phyloP scores from a whole-genome alignment of 1,140 invertebrate genomes.

The Leptoteleia sp. region DNA sequence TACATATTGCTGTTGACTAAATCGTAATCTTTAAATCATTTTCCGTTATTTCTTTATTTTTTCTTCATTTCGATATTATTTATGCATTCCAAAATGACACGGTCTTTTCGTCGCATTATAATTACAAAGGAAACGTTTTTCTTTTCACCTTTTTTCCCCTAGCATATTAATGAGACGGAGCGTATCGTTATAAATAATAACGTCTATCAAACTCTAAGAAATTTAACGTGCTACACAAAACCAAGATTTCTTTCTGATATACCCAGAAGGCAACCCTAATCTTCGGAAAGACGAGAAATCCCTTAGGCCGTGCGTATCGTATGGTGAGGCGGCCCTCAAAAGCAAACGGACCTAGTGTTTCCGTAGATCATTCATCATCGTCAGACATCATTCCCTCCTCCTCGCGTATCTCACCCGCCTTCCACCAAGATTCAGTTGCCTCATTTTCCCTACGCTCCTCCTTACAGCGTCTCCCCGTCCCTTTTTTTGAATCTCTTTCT shows the following conservation, averaged over 20 bases:
- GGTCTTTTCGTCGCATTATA: constrained; percentile 32
- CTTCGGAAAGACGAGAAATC: constrained; percentile 66
- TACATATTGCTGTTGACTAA: not conserved
- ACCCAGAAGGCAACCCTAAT: constrained; percentile 59
- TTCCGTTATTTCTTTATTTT: constrained; percentile 22
- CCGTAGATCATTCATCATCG: constrained; percentile 67
- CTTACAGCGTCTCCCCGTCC: constrained; percentile 53
- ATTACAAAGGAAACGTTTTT: constrained; percentile 40
- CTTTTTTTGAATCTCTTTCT: constrained; percentile 42
- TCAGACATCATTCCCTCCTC: constrained; percentile 62
- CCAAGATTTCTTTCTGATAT: constrained; percentile 57
- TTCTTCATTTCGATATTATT: constrained; percentile 2
- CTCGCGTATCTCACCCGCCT: constrained; percentile 42
- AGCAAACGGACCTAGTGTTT: constrained; percentile 64
- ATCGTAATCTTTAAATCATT: constrained; percentile 2
- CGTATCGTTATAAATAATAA: constrained; percentile 43
- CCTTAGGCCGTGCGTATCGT: constrained; percentile 55
- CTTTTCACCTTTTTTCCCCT: constrained; percentile 15
- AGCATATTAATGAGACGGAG: constrained; percentile 19
- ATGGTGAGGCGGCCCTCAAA: constrained; percentile 64
- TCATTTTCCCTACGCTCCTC: constrained; percentile 68
- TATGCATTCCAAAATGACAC: constrained; percentile 28
- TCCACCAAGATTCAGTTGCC: constrained; percentile 60
- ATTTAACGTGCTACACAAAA: constrained; percentile 42
- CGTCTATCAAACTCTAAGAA: constrained; percentile 45